Base-by-base conservation (phyloP, 1,140 invertebrate genomes). In the Aricia agestis region DNA sequence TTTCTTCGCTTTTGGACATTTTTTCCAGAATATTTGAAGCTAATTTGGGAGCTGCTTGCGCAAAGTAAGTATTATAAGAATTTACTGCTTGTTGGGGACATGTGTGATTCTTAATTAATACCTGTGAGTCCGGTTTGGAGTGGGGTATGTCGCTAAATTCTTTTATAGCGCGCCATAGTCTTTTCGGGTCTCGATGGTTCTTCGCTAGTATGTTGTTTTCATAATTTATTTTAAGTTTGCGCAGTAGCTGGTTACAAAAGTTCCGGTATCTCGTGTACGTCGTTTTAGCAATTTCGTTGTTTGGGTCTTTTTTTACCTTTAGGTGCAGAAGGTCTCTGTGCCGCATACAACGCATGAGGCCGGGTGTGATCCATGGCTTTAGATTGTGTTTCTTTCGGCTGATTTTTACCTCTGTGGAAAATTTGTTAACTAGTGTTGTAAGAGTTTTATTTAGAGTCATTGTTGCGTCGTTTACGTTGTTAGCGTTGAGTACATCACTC, bases 241-340 rank as follows among this genome's bases (percentile, higher is more conserved):
- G 59, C n/a, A 61, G 59, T 61, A 61, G 59, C 59, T 61, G 6
- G 59, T 61, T 61, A 15, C 59, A 61, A 61, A 61, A 61, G 59
- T 61, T 61, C 13, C 59, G 59, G n/a, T 61, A 61, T 61, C 59
- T 61, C 5, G n/a, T 61, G n/a, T 61, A 61, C 6, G 59, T 61
- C n/a, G 11, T 61, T 17, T 61, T 61, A 61, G 15, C 13, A 15
- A 61, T 11, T 17, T 61, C 59, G n/a, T 61, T 61, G 59, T 61
- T 17, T 11, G 59, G 59, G 59, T 61, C 10, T 61, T 61, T 17
- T 61, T 9, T 61, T 61, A 17, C 59, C n/a, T 61, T 61, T 61
- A 61, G 59, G 4, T 61, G 59, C 6, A 61, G 59, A 15, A 17
- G n/a, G 59, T 61, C 59, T 61, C 59, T 61, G n/a, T 61, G n/a